Percentiles rank a stretch among this genome's conserved stretches.
Conservation (phyloP, 2,113 vertebrate species). For the Taxidea taxus region DNA sequence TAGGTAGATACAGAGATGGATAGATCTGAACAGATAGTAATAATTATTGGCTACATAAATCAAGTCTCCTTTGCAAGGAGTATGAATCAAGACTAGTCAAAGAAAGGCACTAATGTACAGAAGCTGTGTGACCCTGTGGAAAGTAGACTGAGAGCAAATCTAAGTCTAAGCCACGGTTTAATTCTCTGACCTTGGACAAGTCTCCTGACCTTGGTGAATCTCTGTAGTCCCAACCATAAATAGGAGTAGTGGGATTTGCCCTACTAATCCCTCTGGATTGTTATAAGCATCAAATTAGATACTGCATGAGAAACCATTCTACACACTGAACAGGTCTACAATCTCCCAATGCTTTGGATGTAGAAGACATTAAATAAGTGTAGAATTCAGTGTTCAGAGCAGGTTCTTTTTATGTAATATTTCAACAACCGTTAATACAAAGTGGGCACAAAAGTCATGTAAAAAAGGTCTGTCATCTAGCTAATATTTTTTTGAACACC, state of each 20-base stretch:
- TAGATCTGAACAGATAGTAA: neutral
- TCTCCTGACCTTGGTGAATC: neutral
- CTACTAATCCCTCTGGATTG: neutral
- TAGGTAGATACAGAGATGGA: neutral
- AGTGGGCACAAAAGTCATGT: neutral
- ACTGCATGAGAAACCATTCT: neutral
- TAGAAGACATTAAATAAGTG: neutral
- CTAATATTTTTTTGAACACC: neutral
- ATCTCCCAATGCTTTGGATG: neutral
- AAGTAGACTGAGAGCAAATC: too few relatives aligned
- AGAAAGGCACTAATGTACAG: accelerated
- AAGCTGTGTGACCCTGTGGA: neutral
- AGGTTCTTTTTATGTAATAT: neutral
- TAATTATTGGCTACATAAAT: neutral
- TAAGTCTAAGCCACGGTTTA: too few relatives aligned
- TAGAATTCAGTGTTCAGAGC: neutral
- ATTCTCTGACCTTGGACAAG: neutral
- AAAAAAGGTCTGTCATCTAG: neutral
- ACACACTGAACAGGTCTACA: neutral
- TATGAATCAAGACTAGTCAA: too few relatives aligned
- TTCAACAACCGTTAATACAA: neutral
- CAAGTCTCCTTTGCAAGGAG: neutral
- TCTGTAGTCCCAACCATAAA: neutral
- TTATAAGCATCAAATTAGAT: neutral
- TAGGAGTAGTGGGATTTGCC: neutral